phyloP scores from a whole-genome alignment of 2,888 invertebrate genomes.

The Notodonta dromedarius region DNA sequence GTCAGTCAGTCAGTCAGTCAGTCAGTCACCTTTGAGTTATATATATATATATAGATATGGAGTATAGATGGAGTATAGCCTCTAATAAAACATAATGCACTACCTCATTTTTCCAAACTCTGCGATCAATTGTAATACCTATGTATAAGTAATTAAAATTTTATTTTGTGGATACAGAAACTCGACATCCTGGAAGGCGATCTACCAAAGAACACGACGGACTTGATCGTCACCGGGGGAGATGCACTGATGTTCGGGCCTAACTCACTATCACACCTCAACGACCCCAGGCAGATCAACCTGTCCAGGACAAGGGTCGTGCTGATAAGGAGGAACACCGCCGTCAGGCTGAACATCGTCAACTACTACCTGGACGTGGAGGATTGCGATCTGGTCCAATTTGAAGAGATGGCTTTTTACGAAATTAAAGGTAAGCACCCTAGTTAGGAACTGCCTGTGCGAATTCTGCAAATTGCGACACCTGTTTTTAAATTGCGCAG shows the following conservation, averaged over 20 bases:
- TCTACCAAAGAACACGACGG: constrained; percentile 84
- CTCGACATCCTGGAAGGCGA: constrained; percentile 76
- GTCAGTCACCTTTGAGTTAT: too few relatives aligned
- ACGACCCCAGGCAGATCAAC: constrained; percentile 81
- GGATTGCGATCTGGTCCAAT: constrained; percentile 83
- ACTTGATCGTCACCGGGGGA: constrained; percentile 84
- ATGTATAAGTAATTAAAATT: constrained; percentile 8
- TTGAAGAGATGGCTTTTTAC: constrained; percentile 86
- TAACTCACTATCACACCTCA: constrained; percentile 83
- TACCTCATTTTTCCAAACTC: too few relatives aligned
- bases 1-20: too few relatives aligned
- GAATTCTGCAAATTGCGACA: constrained; percentile 22
- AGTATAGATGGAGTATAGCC: too few relatives aligned
- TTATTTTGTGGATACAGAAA: constrained; percentile 62
- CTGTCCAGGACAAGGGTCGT: constrained; percentile 80
- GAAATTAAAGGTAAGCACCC: constrained; percentile 80
- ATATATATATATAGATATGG: too few relatives aligned
- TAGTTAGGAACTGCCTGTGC: constrained; percentile 18
- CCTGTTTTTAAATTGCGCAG: too few relatives aligned
- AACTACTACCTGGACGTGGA: constrained; percentile 85
- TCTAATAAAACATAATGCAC: too few relatives aligned
- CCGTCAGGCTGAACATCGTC: constrained; percentile 84
- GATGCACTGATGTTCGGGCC: constrained; percentile 80
- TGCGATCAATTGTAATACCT: too few relatives aligned
- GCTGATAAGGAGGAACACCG: constrained; percentile 84